Base-by-base conservation (phyloP, 2,113 vertebrate species). In the Carollia perspicillata region DNA sequence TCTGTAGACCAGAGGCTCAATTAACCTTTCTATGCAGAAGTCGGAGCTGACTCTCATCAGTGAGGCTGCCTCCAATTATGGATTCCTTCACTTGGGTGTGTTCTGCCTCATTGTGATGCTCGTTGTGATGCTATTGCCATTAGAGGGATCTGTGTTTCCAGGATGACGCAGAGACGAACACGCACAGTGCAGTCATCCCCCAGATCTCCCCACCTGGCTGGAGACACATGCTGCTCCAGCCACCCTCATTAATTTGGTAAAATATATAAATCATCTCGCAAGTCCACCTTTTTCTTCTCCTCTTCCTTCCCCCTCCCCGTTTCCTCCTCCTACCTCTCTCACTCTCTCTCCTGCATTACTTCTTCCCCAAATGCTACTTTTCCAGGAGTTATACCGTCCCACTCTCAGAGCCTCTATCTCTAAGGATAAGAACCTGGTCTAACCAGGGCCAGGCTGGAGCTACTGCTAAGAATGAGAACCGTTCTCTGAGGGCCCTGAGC, bases 171-270 rank as follows among this genome's bases (percentile, higher is more conserved):
- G 17, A 2, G 8, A 30, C 37, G 8, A 16, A 3, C 1, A 0
- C 0, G 26, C 18, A 5, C 1, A 16, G 0, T 2, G n/a, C n/a
- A 0, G 0, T 11, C 14, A 23, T 26, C 17, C 12, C 2, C 4
- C 47, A 0, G 16, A 33, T 6, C 75, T 28, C 14, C 20, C 13
- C 44, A 63, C 42, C 35, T 40, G n/a, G 44, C 2, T 74, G 68
- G 3, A 87, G 6, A 35, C 33, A 37, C 17, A 7, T 0, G 0
- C 4, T 33, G 7, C 72, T 47, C 69, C 28, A 30, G 65, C n/a
- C 4, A 2, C 42, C 17, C 18, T 33, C 78, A 9, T 20, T 5
- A 35, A 20, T 8, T 0, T 33, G 30, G 30, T n/a, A n/a, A 47
- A 68, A n/a, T 37, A 18, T 3, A 20, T 6, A 4, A 16, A 7